Base-by-base conservation (phyloP, 2,888 invertebrate species). In the Argyresthia goedartella region DNA sequence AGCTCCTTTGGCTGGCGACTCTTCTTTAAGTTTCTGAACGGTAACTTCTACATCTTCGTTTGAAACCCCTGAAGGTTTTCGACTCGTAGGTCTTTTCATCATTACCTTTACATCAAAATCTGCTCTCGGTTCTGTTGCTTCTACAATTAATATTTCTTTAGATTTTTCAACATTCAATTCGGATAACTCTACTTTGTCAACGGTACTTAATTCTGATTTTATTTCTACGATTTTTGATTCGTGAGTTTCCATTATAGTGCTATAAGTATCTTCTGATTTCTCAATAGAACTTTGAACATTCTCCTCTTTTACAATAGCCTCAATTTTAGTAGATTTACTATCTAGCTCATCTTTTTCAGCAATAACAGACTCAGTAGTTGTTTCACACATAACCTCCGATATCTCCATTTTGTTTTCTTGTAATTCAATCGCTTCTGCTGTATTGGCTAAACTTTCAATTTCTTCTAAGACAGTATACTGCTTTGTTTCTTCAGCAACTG, bases 381-480 rank as follows among this genome's bases (percentile, higher is more conserved):
- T 44, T 44, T 15, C 8, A 16, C 3, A 25, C 3, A 25, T 25
- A 44, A 44, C 44, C 10, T 15, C 44, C 6, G 44, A 8, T 15
- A 53, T 48, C 45, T 55, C 56, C 35, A 56, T 53, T 55, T 56
- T 56, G 0, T 57, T 45, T 46, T 60, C 56, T 3, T 54, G 35
- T 35, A 11, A 35, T 52, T 43, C 36, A 57, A 49, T 53, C 60
- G 53, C 46, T 55, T 45, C 35, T 11, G 8, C 41, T 7, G 11
- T 52, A 52, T 57, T 54, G 7, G 56, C 55, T 9, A 45, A 43
- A 50, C 59, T 57, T 7, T 57, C 52, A 52, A 59, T 59, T 53
- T 56, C 59, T 55, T 58, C 55, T n/a, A 57, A 56, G 15, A 48
- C 51, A 8, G 56, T 54, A 16, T 57, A 45, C 53, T 58, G 53